Base-by-base conservation (phyloP, 2,113 vertebrate species). In the Aspiorhynchus laticeps region DNA sequence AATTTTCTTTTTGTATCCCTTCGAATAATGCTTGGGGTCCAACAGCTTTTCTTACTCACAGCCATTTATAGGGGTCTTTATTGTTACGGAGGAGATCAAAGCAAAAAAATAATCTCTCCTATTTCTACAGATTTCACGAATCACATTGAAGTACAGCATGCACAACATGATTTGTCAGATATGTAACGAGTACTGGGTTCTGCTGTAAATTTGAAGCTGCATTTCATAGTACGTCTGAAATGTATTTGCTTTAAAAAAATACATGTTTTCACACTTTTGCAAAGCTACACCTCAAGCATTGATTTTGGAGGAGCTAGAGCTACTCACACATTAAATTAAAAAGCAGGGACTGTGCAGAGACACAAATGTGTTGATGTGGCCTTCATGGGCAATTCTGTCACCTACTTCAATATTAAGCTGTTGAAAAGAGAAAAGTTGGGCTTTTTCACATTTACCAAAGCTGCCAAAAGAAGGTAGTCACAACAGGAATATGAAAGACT, bases 101-200 rank as follows among this genome's bases (percentile, higher is more conserved):
- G 41, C 7, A 73, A 59, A 51, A 51, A 17, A 71, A 80, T 56
- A 71, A 80, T 61, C 61, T 79, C 48, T 41, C 12, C 31, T 48
- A 21, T 69, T 86, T 86, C 63, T 73, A 31, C 79, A 88, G 78
- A 86, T 87, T 83, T 92, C 81, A 85, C 65, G 3, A 31, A 43
- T 46, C 59, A 28, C 38, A 19, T 19, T 21, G 14, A 63, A 19
- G 59, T 65, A 46, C 59, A 46, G 24, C 79, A 46, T 65, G 38
- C 24, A 65, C 59, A 81, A 31, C 38, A 46, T 81, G 79, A 26
- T 61, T 63, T 41, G 51, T 59, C 51, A 59, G 21, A 80, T 41
- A 41, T 43, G 24, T 61, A 80, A 80, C 3, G 33, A 65, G 14
- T 21, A 46, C 15, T 81, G 59, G 26, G 15, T 53, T 53, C 17